phyloP scores from a whole-genome alignment of 2,113 vertebrate species.

The Aepyceros melampus region DNA sequence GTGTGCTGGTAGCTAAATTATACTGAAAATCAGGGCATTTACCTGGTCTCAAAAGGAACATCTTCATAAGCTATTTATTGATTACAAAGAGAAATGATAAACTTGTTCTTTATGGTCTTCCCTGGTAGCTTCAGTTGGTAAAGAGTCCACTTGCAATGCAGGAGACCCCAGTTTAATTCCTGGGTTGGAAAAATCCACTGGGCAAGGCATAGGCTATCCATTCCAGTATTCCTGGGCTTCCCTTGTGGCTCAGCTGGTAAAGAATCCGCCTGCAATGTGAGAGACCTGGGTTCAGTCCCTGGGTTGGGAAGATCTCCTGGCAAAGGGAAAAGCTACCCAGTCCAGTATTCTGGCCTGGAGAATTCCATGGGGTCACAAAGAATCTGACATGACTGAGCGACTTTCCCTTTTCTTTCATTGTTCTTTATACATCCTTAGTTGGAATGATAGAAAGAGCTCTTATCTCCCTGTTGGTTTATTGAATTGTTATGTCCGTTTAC shows the following conservation, averaged over 20 bases:
- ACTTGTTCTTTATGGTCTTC: not conserved
- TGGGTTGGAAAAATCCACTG: not conserved
- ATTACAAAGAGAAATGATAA: not conserved
- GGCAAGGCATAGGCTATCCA: not conserved
- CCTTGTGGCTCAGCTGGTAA: not conserved
- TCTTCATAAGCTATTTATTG: not conserved
- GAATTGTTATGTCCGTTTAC: not conserved
- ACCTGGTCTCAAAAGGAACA: not conserved
- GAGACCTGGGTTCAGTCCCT: not conserved
- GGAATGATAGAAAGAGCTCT: not conserved
- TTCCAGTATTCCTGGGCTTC: not conserved
- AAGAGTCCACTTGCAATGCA: not conserved
- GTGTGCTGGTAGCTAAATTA: not conserved
- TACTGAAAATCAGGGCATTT: not conserved
- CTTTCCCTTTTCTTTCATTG: not conserved
- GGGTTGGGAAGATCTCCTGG: not conserved
- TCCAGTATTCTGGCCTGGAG: not conserved
- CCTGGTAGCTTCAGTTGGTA: not conserved
- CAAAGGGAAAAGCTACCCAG: not conserved
- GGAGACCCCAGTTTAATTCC: not conserved
- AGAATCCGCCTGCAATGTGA: fast-evolving
- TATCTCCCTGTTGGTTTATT: not conserved
- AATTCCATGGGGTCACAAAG: not conserved
- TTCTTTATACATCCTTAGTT: not conserved
- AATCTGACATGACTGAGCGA: not conserved